Percentiles rank a stretch among this genome's conserved stretches.
Conservation (phyloP, 2,113 vertebrate genomes). For the Centrocercus urophasianus region DNA sequence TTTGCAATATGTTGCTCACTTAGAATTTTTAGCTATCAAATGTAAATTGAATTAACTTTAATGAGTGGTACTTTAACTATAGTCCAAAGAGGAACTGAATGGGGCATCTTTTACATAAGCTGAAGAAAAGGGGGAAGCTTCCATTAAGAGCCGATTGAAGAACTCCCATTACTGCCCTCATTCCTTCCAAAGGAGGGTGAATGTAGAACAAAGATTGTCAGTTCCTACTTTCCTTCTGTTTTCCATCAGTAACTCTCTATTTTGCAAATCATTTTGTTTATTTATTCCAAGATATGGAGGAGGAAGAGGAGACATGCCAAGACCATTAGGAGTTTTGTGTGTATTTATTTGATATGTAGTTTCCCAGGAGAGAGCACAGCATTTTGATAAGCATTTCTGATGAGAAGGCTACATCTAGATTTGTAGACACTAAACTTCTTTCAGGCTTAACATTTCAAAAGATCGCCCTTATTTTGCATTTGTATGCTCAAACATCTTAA, state of each 20-base stretch:
- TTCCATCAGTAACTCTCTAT: background rate
- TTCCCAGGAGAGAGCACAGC: background rate
- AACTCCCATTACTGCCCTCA: background rate
- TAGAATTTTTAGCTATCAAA: background rate
- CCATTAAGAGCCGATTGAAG: background rate
- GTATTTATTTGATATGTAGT: background rate
- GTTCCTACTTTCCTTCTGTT: background rate
- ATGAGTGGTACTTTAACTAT: background rate
- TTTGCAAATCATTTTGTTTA: background rate
- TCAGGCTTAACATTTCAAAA: constrained; percentile 46
- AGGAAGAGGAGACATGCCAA: background rate
- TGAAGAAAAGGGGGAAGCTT: background rate
- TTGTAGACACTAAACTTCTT: constrained; percentile 34
- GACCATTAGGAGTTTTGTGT: background rate
- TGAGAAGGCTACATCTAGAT: constrained; percentile 11
- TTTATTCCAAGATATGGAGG: background rate
- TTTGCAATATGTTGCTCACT: background rate
- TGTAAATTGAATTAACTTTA: background rate
- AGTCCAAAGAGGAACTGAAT: background rate
- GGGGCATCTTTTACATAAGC: background rate
- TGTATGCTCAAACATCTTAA: constrained; percentile 57
- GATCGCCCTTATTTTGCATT: constrained; percentile 50
- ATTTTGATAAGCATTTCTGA: background rate
- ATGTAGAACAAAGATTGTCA: background rate
- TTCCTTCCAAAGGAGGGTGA: background rate